Evolutionary conservation across 2,797 vertebrate species (phyloP).

Genomic region (Lagocephalus sceleratus): DNA sequence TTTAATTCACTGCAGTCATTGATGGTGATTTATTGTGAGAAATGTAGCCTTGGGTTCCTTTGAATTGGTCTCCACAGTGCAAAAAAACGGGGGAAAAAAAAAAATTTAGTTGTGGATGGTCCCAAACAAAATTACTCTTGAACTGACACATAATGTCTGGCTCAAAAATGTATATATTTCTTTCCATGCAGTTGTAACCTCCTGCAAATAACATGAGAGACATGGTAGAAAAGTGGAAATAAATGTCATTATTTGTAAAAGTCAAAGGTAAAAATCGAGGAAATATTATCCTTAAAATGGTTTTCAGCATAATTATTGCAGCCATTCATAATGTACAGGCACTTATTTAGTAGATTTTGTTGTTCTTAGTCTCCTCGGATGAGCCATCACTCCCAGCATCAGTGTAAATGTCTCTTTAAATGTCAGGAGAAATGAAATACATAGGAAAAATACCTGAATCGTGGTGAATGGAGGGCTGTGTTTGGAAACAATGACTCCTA

Average conservation of each 20-base stretch:
- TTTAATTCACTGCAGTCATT: no score
- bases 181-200: no score
- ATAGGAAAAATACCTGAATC: constrained; percentile 67
- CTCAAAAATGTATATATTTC: no score
- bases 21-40: no score
- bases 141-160: background rate
- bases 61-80: no score
- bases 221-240: background rate
- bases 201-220: no score
- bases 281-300: background rate
- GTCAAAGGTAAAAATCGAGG: background rate
- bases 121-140: background rate
- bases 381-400: constrained; percentile 8
- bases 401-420: constrained; percentile 18
- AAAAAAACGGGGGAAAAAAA: no score
- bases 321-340: background rate
- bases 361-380: constrained; percentile 1
- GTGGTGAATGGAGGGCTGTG: constrained; percentile 43
- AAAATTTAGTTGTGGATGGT: background rate
- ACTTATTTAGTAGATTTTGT: background rate
- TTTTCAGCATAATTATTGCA: background rate
- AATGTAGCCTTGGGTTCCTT: no score
- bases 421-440: constrained; percentile 55
- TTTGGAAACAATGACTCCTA: constrained; percentile 75
- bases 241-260: background rate